phyloP scores from a whole-genome alignment of 2,888 invertebrate genomes.

The Petrophora chlorosata region DNA sequence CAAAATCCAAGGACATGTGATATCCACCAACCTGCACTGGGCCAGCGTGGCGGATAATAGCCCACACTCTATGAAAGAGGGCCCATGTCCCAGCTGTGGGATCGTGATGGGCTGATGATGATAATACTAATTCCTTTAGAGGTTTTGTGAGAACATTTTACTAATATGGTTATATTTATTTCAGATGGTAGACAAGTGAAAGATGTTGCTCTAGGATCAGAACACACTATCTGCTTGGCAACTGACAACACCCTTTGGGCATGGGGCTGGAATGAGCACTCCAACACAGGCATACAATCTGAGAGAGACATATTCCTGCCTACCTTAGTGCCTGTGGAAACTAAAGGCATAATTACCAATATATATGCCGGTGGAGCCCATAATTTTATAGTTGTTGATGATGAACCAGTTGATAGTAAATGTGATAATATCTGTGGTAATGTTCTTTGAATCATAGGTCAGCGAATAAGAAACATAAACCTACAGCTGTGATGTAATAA shows the following conservation, averaged over 20 bases:
- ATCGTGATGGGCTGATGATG: too few species aligned
- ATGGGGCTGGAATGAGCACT: conserved; percentile 97
- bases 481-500: too few species aligned
- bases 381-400: conserved; percentile 65
- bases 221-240: conserved; percentile 89
- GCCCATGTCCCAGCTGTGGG: too few species aligned
- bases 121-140: too few species aligned
- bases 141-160: background rate
- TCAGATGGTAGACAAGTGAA: conserved; percentile 73
- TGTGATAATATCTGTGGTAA: conserved; percentile 3
- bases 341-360: conserved; percentile 48
- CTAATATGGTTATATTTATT: too few species aligned
- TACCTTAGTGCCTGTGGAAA: conserved; percentile 56
- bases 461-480: too few species aligned
- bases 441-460: too few species aligned
- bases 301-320: conserved; percentile 57
- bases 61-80: too few species aligned
- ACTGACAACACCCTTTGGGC: conserved; percentile 86
- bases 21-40: too few species aligned
- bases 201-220: conserved; percentile 89
- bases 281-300: conserved; percentile 88
- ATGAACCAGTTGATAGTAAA: conserved; percentile 19
- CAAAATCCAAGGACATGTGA: too few species aligned
- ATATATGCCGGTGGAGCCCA: conserved; percentile 75
- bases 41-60: too few species aligned